Evolutionary conservation across 2,113 vertebrate species (phyloP).

Genomic region (Stigmatopora argus): DNA sequence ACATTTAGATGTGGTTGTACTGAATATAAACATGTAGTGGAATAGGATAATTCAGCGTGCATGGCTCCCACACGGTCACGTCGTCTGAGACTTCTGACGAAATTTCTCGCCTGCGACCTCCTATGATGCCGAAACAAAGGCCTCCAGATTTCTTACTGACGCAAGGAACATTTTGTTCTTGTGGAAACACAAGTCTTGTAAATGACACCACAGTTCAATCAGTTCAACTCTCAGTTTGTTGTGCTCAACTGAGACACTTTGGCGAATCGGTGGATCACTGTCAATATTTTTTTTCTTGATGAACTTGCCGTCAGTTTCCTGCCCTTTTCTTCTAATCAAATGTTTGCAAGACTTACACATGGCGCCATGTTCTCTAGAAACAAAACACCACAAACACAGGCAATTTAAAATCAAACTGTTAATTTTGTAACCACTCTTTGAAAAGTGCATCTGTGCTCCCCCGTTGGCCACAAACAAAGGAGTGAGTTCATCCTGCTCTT

Average conservation of each 20-base stretch:
- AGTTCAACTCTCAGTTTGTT: neutral
- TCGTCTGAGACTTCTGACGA: constrained; percentile 70
- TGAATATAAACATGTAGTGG: constrained; percentile 96
- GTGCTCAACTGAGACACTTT: constrained; percentile 70
- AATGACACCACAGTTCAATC: constrained; percentile 74
- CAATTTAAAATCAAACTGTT: constrained; percentile 88
- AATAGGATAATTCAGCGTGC: constrained; percentile 98
- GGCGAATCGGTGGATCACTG: constrained; percentile 81
- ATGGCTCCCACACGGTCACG: constrained; percentile 85
- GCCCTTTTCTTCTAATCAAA: constrained; percentile 68
- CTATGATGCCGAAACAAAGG: constrained; percentile 81
- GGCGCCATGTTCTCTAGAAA: constrained; percentile 69
- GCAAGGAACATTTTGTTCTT: constrained; percentile 75
- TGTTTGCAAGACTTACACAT: constrained; percentile 72
- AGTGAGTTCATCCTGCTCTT: constrained; percentile 66
- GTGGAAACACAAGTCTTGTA: constrained; percentile 75
- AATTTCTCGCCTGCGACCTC: constrained; percentile 75
- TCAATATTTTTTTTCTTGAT: constrained; percentile 69
- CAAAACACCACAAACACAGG: constrained; percentile 86
- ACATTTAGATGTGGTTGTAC: constrained; percentile 99
- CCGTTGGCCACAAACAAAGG: constrained; percentile 78
- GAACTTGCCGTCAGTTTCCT: constrained; percentile 38
- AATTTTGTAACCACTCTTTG: constrained; percentile 65
- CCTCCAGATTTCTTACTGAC: constrained; percentile 80
- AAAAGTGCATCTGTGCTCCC: constrained; percentile 44